Percentiles rank a stretch among this genome's conserved stretches.
Conservation (phyloP, 2,888 invertebrate species). For the Drosophila niveifrons region DNA sequence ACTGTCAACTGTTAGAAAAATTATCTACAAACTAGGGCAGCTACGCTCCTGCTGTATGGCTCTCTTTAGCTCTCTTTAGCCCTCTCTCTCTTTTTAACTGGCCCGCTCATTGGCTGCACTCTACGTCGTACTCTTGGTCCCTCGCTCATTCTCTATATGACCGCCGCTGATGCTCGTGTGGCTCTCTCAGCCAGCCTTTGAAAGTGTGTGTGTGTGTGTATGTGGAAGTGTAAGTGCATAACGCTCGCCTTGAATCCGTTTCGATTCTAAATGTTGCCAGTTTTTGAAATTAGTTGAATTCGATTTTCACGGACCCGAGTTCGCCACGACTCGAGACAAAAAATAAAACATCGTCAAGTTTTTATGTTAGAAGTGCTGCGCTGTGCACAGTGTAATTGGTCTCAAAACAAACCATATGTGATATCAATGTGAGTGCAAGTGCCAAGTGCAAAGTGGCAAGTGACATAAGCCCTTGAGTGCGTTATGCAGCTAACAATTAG, state of each 20-base stretch:
- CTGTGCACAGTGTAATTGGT: conserved; percentile 16
- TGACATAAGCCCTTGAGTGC: background rate
- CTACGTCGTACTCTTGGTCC: conserved; percentile 4
- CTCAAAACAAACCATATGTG: conserved; percentile 5
- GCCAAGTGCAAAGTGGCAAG: conserved; percentile 48
- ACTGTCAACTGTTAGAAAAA: conserved; percentile 66
- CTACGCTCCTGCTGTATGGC: conserved; percentile 14
- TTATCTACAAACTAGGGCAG: conserved; percentile 64
- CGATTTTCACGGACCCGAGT: conserved; percentile 70
- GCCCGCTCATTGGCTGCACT: background rate
- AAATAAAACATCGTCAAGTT: conserved; percentile 40
- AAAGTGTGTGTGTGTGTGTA: conserved; percentile 45
- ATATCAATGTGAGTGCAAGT: conserved; percentile 49
- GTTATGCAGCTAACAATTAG: conserved; percentile 52
- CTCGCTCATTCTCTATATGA: conserved; percentile 5
- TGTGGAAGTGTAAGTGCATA: conserved; percentile 5
- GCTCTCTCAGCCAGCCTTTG: conserved; percentile 44
- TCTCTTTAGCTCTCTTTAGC: conserved; percentile 21
- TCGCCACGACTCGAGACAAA: conserved; percentile 31
- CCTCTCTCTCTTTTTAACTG: conserved; percentile 12
- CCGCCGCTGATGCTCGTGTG: background rate
- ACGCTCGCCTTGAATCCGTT: conserved; percentile 65
- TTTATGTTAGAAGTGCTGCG: conserved; percentile 32
- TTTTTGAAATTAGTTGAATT: conserved; percentile 79
- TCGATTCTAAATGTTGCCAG: conserved; percentile 79